Evolutionary conservation across 2,888 invertebrate species (phyloP).

Genomic region (Polylopha cassiicola): DNA sequence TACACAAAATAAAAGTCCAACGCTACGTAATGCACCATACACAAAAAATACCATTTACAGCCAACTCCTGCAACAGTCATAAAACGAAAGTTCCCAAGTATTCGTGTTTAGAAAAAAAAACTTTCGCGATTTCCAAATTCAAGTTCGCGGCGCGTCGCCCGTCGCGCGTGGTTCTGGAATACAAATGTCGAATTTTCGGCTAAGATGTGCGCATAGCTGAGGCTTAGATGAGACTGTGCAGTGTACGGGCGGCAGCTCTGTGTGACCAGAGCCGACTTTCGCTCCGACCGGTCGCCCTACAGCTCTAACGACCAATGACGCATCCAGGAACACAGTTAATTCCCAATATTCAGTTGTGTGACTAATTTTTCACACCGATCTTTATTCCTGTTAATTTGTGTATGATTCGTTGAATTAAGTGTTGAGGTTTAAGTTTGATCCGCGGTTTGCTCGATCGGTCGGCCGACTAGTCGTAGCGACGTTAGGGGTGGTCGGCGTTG

Average conservation of each 20-base stretch:
- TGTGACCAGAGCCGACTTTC: slow-evolving; percentile 70
- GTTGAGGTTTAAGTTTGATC: slow-evolving; percentile 3
- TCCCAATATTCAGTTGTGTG: slow-evolving; percentile 53
- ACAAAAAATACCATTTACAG: slow-evolving; percentile 72
- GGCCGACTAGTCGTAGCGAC: slow-evolving; percentile 28
- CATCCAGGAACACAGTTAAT: slow-evolving; percentile 68
- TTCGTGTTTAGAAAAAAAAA: slow-evolving; percentile 26
- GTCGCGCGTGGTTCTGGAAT: slow-evolving; percentile 52
- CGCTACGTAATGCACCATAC: slow-evolving; percentile 63
- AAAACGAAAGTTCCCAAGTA: slow-evolving; percentile 30
- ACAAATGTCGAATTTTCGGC: slow-evolving; percentile 63
- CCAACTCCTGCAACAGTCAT: slow-evolving; percentile 52
- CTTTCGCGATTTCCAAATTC: slow-evolving; percentile 40
- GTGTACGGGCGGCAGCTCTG: slow-evolving; percentile 64
- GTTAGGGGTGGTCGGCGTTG: slow-evolving; percentile 38
- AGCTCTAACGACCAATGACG: slow-evolving; percentile 64
- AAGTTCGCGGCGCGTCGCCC: slow-evolving; percentile 57
- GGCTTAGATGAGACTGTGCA: slow-evolving; percentile 76
- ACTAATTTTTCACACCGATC: slow-evolving; percentile 37
- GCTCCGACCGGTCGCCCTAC: slow-evolving; percentile 76
- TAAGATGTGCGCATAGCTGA: slow-evolving; percentile 75
- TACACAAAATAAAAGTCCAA: slow-evolving; percentile 55
- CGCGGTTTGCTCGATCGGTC: slow-evolving; percentile 24
- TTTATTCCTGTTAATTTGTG: slow-evolving; percentile 14
- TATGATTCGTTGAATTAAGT: slow-evolving; percentile 7